Conservation (phyloP, 2,113 vertebrate genomes). For the Alethe castanea region DNA sequence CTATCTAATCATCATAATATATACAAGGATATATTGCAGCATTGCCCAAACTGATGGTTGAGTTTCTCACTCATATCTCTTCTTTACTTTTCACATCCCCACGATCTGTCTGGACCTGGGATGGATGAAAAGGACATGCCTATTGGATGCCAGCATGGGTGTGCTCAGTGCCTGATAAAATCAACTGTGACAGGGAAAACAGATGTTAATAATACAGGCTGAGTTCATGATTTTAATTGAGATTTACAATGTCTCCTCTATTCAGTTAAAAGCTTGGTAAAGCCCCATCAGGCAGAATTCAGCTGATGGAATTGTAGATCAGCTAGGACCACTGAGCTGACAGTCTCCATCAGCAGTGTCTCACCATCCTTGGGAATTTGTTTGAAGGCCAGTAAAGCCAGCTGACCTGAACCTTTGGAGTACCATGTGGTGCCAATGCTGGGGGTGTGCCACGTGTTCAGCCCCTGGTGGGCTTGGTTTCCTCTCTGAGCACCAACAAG, state of each 20-base stretch:
- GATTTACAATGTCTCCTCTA: neutral
- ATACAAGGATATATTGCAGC: neutral
- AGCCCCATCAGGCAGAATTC: neutral
- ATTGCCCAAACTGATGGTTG: neutral
- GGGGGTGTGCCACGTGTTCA: neutral
- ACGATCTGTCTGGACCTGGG: neutral
- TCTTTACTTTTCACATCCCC: neutral
- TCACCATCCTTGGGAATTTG: neutral
- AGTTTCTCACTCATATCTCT: neutral
- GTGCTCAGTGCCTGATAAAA: neutral
- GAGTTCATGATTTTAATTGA: conserved; percentile 17
- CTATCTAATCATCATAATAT: neutral
- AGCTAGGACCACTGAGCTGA: neutral
- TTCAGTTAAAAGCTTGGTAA: neutral
- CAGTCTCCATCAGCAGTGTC: neutral
- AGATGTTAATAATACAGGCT: neutral
- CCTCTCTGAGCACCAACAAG: neutral
- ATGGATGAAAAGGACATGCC: neutral
- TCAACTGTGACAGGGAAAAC: neutral
- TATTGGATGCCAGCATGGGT: neutral
- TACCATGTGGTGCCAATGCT: neutral
- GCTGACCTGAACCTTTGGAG: neutral
- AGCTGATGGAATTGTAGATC: neutral
- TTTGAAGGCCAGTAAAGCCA: neutral
- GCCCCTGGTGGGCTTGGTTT: neutral